Evolutionary conservation across 2,888 invertebrate genomes (phyloP), one percentile per base, ranked within the genome.

Genomic region (Chalcosyrphus nemorum): DNA sequence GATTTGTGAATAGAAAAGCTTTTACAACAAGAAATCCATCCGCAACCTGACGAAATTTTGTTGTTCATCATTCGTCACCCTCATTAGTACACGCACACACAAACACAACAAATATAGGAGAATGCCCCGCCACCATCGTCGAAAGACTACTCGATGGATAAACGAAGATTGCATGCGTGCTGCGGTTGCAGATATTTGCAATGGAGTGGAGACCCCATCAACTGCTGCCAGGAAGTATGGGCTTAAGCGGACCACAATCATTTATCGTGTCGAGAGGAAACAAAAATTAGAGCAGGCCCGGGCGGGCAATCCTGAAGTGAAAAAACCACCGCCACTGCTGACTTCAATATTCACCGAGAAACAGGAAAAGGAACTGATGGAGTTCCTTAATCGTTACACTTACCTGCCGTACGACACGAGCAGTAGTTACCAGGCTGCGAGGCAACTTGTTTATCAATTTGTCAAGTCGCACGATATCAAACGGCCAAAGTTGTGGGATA

Each of bases 391-490:
- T 74, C 80, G 80, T 7, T 84, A 84, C 13, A 84, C 84, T 21
- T 84, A 80, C 21, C 52, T 84, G 65, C 84, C 84, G 29, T 84
- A 84, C 13, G 84, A 84, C 6, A 80, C 84, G 6, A 84, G 84
- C 24, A 74, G 84, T 35, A 84, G 74, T 27, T 84, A 75, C 38
- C 70, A 84, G 21, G 84, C 84, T 0, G 84, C 84, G 9, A 47
- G 84, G 29, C 84, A 84, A 19, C 70, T 84, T 19, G 84, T 84
- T 2, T 84, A 80, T 65, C 84, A 80, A 32, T 84, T 84, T 56
- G 84, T 84, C 21, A 84, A 84, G 15, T 24, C 72, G 2, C 84
- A 84, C 41, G 74, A 84, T 27, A 84, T 84, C 11, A 78, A 80
- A 7, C 84, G 68, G 24, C 84, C 84, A 1, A 84, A 80, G 11